A percentile compares a stretch with the other conserved stretches of the same genome.
phyloP scores from a whole-genome alignment of 2,113 vertebrate species.

The Rhabdomys dilectus region DNA sequence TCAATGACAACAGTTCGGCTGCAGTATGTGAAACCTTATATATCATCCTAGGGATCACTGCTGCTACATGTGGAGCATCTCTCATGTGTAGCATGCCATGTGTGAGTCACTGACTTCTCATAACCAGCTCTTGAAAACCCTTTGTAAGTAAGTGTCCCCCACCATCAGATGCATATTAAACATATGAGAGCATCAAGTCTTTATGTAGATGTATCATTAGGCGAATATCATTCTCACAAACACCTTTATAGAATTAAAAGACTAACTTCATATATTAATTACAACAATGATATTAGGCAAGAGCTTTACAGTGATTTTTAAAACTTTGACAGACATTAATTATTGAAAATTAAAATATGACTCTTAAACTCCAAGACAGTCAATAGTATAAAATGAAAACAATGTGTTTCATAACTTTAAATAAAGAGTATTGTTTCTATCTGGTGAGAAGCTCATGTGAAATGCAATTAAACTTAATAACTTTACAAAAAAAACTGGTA shows the following conservation, averaged over 20 bases:
- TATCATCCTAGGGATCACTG: accelerated
- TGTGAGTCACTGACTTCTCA: not conserved
- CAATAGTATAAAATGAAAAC: constrained; percentile 47
- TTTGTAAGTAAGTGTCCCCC: not conserved
- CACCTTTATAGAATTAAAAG: constrained; percentile 40
- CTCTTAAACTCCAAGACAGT: constrained; percentile 27
- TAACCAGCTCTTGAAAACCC: not conserved
- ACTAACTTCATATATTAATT: not conserved
- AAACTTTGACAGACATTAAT: constrained; percentile 27
- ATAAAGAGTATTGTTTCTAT: constrained; percentile 1
- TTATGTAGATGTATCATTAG: not conserved
- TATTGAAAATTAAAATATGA: constrained; percentile 57
- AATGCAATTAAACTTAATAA: not conserved
- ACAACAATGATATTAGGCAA: constrained; percentile 33
- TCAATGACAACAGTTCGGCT: not conserved
- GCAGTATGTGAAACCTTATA: too few relatives aligned
- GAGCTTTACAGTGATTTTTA: constrained; percentile 13
- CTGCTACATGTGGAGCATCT: too few relatives aligned
- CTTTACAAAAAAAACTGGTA: not conserved
- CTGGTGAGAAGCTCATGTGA: not conserved
- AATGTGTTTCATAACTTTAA: constrained; percentile 9
- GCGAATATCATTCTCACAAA: not conserved
- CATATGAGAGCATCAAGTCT: not conserved
- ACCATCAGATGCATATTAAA: not conserved
- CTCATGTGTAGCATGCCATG: too few relatives aligned